Evolutionary conservation across 2,888 invertebrate genomes (phyloP).

Genomic region (Dastarcus helophoroides): DNA sequence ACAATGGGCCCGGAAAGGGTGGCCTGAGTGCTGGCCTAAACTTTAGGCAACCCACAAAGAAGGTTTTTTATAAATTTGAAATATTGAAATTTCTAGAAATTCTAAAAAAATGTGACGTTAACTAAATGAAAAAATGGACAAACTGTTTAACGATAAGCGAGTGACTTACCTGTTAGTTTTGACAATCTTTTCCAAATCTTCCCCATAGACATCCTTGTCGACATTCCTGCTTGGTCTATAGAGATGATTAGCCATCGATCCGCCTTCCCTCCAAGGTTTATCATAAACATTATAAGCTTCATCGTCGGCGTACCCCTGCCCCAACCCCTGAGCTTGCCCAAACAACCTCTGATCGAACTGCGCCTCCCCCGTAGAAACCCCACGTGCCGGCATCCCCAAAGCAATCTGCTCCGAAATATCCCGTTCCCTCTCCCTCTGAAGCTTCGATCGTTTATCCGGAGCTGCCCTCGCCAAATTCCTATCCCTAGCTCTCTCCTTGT

Average conservation of each 20-base stretch:
- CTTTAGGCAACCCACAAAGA: no score
- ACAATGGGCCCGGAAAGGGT: no score
- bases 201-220: constrained; percentile 84
- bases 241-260: constrained; percentile 75
- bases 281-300: constrained; percentile 97
- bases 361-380: constrained; percentile 57
- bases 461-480: constrained; percentile 87
- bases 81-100: no score
- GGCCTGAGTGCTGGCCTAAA: no score
- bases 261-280: constrained; percentile 92
- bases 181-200: constrained; percentile 79
- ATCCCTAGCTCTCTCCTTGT: constrained; percentile 85
- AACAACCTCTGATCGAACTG: constrained; percentile 94
- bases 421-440: constrained; percentile 83
- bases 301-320: constrained; percentile 83
- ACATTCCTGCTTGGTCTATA: constrained; percentile 80
- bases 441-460: constrained; percentile 82
- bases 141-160: no score
- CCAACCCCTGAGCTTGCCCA: constrained; percentile 87
- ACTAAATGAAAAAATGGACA: no score
- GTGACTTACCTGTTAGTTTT: constrained; percentile 62
- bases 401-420: constrained; percentile 99
- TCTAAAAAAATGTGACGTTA: no score
- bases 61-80: no score
- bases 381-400: constrained; percentile 83